Evolutionary conservation across 2,113 vertebrate genomes (phyloP), one percentile per base, ranked within the genome.

Genomic region (Coracopsis vasa): DNA sequence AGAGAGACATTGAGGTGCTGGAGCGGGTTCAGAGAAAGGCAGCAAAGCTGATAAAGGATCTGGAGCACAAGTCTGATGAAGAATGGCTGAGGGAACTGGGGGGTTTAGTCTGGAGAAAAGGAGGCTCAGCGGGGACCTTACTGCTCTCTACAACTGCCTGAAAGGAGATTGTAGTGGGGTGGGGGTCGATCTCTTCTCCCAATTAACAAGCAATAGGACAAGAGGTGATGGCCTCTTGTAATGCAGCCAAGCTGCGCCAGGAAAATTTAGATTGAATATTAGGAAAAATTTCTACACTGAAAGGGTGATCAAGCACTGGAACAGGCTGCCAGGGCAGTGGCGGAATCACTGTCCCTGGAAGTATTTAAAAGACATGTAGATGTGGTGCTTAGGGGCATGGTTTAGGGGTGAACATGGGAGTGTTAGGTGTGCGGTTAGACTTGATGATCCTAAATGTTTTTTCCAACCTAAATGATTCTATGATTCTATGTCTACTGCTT

Each of bases 1-100:
- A n/a, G n/a, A n/a, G n/a, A n/a, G n/a, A n/a, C n/a, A n/a, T n/a
- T 23, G 60, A 47, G 60, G 17, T 10, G 21, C 47, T 54, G 47
- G 12, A 69, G 41, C 0, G 0, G 31, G 35, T 54, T 31, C 23
- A 42, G 61, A 74, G 61, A 37, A 48, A 6, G 53, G 35, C 21
- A 61, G 6, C 0, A 0, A 56, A 69, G 16, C 15, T 69, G 61
- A 14, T 14, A 25, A 53, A 48, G 14, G 12, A 7, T 53, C n/a
- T 4, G 9, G 53, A 86, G 35, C 60, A 69, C 29, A 42, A 18
- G 53, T 28, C 13, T 31, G 41, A 28, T 47, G 21, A 24, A 10
- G 23, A n/a, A 16, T 2, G 7, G 13, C 28, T 51, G 44, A 66
- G 31, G 17, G 41, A 4, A 2, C 31, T 47, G 75, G 8, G 15